These are phyloP conservation scores for Meles meles DNA, from an alignment of 2,113 vertebrate species.

Conservation along the genomic window DNA sequence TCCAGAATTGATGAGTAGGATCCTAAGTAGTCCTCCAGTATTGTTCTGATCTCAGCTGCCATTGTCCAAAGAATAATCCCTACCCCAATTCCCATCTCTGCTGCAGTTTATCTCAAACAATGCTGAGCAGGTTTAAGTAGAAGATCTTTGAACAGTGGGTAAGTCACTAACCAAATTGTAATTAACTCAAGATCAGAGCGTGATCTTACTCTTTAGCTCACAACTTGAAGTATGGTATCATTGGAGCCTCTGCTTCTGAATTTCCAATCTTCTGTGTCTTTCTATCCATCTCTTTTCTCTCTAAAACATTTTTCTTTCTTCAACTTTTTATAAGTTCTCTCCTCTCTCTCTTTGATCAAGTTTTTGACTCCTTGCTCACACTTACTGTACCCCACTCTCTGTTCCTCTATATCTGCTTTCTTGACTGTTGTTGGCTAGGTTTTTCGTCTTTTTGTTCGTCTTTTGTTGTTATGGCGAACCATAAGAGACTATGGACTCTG, in stretches of 20 bases:
- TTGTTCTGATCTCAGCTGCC: neutral
- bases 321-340: neutral
- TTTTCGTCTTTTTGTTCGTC: no score
- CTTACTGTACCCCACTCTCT: neutral
- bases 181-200: neutral
- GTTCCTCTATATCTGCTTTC: neutral
- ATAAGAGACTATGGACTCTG: no score
- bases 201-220: neutral
- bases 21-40: neutral
- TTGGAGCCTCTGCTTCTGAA: neutral
- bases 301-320: neutral
- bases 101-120: neutral
- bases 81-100: neutral
- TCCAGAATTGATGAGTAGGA: neutral
- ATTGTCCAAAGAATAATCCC: neutral
- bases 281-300: neutral
- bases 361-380: neutral
- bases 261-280: neutral
- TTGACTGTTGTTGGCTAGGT: neutral
- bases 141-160: neutral
- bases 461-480: no score
- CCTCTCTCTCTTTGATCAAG: neutral
- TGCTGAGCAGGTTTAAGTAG: neutral
- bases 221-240: neutral
- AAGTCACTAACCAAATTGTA: neutral